Conservation (phyloP, 2,888 invertebrate genomes). For the Rotaria socialis region DNA sequence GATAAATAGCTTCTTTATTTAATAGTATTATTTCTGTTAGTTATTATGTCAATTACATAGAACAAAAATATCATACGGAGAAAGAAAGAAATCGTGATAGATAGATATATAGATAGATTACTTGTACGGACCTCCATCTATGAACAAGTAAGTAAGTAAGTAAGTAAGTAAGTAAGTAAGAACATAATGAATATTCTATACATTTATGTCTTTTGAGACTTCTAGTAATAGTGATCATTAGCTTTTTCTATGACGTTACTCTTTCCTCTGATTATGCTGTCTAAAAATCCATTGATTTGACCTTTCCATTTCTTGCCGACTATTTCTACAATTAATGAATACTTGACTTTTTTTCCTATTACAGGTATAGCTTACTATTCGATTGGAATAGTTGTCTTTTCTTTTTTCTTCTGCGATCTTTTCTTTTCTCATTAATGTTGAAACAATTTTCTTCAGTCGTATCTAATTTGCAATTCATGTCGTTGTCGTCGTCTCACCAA, state of each 20-base stretch:
- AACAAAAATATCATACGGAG: background rate
- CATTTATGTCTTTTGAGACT: slow-evolving; percentile 19
- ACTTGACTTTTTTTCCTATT: background rate
- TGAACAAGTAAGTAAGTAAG: background rate
- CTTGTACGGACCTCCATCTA: background rate
- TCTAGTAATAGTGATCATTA: slow-evolving; percentile 21
- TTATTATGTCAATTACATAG: too few species aligned
- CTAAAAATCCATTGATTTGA: slow-evolving; percentile 18
- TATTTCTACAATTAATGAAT: slow-evolving; percentile 18
- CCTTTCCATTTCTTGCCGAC: background rate
- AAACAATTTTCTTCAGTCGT: slow-evolving; percentile 18
- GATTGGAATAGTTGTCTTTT: background rate
- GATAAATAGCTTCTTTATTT: too few species aligned
- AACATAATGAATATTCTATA: background rate
- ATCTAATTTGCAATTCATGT: slow-evolving; percentile 1
- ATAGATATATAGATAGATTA: background rate
- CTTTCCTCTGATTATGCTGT: slow-evolving; percentile 7
- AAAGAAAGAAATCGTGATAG: background rate
- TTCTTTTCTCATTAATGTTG: background rate
- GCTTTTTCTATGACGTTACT: background rate
- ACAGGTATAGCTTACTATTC: background rate
- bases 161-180: background rate
- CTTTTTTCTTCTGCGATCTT: background rate
- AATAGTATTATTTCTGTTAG: too few species aligned
- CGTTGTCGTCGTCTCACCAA: background rate